Conservation (phyloP, 2,797 vertebrate genomes). For the Propithecus deckenii region DNA sequence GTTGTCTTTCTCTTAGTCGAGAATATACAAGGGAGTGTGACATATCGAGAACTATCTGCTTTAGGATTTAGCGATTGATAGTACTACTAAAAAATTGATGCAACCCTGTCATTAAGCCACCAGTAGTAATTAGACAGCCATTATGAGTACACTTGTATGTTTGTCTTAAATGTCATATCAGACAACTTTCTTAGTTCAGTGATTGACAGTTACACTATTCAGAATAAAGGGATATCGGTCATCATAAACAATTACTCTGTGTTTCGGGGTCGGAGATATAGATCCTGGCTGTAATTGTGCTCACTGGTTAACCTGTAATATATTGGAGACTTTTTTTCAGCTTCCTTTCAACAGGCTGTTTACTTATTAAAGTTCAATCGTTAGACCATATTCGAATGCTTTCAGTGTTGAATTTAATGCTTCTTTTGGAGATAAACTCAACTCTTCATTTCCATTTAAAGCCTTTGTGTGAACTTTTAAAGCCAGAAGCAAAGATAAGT, state of each 20-base stretch:
- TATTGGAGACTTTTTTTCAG: background rate
- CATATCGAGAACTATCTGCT: slow-evolving; percentile 25
- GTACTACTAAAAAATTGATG: slow-evolving; percentile 41
- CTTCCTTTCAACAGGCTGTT: background rate
- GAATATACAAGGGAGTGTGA: background rate
- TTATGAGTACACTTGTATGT: background rate
- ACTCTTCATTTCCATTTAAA: slow-evolving; percentile 21
- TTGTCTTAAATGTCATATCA: background rate
- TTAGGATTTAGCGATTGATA: background rate
- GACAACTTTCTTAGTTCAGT: background rate
- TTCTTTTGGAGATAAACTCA: slow-evolving; percentile 30
- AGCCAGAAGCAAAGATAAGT: background rate
- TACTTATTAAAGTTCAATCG: slow-evolving; percentile 9
- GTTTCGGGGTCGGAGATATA: background rate
- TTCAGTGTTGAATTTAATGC: slow-evolving; percentile 12
- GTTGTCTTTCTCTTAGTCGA: background rate
- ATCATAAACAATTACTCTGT: background rate
- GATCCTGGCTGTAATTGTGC: background rate
- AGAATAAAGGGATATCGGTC: background rate
- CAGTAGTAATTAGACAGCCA: slow-evolving; percentile 3
- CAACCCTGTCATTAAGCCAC: background rate
- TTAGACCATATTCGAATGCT: background rate
- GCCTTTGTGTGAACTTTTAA: background rate
- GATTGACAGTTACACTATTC: background rate
- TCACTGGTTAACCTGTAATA: background rate